Evolutionary conservation across 2,888 invertebrate genomes (phyloP).

Genomic region (Dynastes grantii): DNA sequence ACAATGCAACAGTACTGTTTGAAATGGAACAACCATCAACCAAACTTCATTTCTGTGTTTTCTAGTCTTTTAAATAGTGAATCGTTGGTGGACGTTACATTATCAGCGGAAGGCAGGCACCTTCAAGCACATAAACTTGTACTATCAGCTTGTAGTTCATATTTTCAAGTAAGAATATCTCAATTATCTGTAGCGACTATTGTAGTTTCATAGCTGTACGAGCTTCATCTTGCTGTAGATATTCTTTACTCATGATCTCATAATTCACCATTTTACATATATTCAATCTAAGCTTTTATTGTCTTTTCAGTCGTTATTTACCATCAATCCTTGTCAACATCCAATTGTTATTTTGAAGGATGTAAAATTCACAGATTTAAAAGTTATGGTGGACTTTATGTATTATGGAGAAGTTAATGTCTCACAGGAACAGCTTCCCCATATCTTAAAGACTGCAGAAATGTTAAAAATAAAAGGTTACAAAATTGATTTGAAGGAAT

Average conservation of each 20-base stretch:
- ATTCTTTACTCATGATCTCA: not conserved
- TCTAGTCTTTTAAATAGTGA: slow-evolving; percentile 87
- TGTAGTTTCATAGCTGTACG: no score
- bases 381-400: slow-evolving; percentile 93
- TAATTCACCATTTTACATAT: not conserved
- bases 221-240: slow-evolving; percentile 1
- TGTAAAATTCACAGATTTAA: slow-evolving; percentile 88
- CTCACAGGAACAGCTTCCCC: slow-evolving; percentile 88
- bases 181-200: no score
- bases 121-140: slow-evolving; percentile 93
- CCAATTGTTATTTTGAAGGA: slow-evolving; percentile 93
- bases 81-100: slow-evolving; percentile 89
- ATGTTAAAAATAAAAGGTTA: slow-evolving; percentile 87
- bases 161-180: slow-evolving; percentile 82
- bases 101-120: slow-evolving; percentile 92
- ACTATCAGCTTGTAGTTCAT: slow-evolving; percentile 92
- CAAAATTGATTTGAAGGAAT: slow-evolving; percentile 3
- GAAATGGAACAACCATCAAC: slow-evolving; percentile 95
- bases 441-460: slow-evolving; percentile 87
- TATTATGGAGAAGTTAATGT: slow-evolving; percentile 95
- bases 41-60: slow-evolving; percentile 92
- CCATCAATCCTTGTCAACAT: slow-evolving; percentile 90
- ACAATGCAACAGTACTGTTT: slow-evolving; percentile 71
- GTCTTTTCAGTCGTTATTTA: slow-evolving; percentile 81
- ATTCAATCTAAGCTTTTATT: not conserved